These are phyloP conservation scores for Mesoclemmys tuberculata DNA, from an alignment of 2,113 vertebrate species.

Conservation along the genomic window DNA sequence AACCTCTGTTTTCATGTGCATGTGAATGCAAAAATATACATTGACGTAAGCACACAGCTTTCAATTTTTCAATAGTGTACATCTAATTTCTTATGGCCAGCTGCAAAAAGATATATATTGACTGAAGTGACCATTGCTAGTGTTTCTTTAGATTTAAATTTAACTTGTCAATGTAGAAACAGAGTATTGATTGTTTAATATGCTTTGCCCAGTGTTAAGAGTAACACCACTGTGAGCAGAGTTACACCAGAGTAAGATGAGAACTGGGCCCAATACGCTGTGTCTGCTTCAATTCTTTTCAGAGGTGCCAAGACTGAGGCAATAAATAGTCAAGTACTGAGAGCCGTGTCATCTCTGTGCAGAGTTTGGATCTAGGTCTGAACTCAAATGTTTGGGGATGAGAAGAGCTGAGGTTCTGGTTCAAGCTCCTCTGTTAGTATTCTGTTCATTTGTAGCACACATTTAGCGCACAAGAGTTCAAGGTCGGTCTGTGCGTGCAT, in stretches of 20 bases:
- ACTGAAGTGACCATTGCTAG: not conserved
- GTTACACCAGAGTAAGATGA: not conserved
- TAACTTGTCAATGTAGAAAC: not conserved
- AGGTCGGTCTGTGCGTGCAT: fast-evolving
- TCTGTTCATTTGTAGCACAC: fast-evolving
- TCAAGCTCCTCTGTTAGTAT: not conserved
- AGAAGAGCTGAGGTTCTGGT: not conserved
- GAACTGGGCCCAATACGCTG: not conserved
- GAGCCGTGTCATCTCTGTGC: not conserved
- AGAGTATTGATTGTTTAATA: not conserved
- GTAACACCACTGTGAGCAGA: not conserved
- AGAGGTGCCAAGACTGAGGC: not conserved
- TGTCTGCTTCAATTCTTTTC: not conserved
- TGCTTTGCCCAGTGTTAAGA: not conserved
- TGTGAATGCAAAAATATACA: not conserved
- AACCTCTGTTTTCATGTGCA: not conserved
- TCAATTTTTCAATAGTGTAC: not conserved
- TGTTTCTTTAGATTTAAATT: not conserved
- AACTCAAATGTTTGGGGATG: fast-evolving
- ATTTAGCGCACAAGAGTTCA: not conserved
- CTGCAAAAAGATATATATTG: not conserved
- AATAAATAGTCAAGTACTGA: not conserved
- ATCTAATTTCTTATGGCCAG: not conserved
- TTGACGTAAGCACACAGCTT: not conserved
- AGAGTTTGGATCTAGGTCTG: fast-evolving